phyloP scores from a whole-genome alignment of 2,113 vertebrate species.

The Oncorhynchus kisutch region DNA sequence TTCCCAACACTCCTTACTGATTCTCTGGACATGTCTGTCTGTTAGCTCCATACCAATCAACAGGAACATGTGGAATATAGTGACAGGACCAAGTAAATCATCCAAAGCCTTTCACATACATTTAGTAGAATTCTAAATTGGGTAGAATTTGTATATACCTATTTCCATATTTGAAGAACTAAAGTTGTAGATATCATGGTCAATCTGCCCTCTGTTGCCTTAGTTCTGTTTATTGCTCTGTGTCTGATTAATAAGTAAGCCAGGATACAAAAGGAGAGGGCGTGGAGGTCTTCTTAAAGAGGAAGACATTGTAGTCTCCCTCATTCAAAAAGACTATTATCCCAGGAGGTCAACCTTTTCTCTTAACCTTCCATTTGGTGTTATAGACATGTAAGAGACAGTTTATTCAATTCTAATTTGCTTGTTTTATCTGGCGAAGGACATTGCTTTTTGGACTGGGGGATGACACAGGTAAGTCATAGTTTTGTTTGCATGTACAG shows the following conservation, averaged over 20 bases:
- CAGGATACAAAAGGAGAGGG: conserved; percentile 42
- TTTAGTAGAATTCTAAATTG: not conserved
- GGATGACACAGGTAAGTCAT: conserved; percentile 42
- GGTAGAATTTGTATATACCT: not conserved
- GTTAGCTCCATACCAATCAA: not conserved
- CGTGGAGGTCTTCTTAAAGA: conserved; percentile 44
- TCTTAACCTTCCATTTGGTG: not conserved
- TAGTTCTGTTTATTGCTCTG: conserved; percentile 34
- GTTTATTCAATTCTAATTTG: not conserved
- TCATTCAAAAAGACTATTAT: conserved; percentile 12
- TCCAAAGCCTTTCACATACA: not conserved
- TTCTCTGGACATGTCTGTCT: not conserved
- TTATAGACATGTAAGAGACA: not conserved
- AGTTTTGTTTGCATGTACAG: not conserved
- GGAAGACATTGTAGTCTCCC: conserved; percentile 28
- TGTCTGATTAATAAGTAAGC: conserved; percentile 74
- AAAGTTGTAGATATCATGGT: not conserved
- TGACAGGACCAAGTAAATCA: not conserved
- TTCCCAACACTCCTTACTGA: not conserved
- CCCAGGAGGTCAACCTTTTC: not conserved
- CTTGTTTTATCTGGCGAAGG: not conserved
- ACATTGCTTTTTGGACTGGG: not conserved
- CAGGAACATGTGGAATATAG: not conserved
- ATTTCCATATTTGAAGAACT: not conserved
- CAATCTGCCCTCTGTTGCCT: not conserved